Evolutionary conservation across 2,113 vertebrate species (phyloP).

Genomic region (Thomomys bottae): DNA sequence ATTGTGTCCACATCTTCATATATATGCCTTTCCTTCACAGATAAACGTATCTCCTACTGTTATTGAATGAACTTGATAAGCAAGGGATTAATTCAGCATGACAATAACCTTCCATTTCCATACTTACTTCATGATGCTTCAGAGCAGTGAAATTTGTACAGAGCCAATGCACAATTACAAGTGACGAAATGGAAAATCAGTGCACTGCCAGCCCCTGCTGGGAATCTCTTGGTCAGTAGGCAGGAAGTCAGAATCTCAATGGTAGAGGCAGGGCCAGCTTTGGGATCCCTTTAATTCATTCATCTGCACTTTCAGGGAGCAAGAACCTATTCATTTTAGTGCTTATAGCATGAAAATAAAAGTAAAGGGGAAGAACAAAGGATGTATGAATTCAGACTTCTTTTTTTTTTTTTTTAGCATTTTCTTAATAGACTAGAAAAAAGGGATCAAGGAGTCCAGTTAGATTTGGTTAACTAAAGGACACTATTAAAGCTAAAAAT

Average conservation of each 20-base stretch:
- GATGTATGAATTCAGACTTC: too few species aligned
- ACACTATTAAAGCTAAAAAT: neutral
- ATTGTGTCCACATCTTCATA: neutral
- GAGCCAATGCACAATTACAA: too few species aligned
- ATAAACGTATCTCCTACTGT: neutral
- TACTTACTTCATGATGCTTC: neutral
- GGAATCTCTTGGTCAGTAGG: neutral
- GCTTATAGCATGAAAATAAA: neutral
- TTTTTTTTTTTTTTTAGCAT: neutral
- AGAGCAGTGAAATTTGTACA: neutral
- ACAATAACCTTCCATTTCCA: neutral
- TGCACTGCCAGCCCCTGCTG: fast-evolving
- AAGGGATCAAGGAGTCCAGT: neutral
- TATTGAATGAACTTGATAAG: neutral
- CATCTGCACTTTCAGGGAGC: neutral
- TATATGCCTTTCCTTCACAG: neutral
- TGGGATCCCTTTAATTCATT: neutral
- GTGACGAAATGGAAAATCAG: too few species aligned
- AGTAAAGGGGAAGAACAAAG: neutral
- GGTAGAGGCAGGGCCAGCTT: neutral
- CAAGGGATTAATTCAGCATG: neutral
- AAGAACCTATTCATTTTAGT: neutral
- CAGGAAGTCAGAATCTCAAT: neutral
- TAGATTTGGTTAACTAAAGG: neutral
- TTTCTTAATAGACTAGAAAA: neutral